Conservation (phyloP, 2,113 vertebrate species). For the Gavialis gangeticus region DNA sequence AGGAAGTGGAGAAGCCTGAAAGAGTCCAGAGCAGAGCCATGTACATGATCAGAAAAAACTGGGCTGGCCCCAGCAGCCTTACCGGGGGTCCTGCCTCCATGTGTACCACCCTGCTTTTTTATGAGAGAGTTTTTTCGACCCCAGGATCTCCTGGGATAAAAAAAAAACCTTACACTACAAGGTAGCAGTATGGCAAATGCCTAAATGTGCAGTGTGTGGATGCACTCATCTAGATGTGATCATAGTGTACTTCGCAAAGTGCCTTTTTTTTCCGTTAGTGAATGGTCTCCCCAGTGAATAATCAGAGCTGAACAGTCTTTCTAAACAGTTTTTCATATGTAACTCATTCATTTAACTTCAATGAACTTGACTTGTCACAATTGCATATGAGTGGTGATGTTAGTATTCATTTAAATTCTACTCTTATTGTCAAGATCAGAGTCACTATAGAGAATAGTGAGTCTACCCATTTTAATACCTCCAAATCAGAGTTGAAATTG, state of each 20-base stretch:
- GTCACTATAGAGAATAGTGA: not conserved
- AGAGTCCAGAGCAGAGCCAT: no score
- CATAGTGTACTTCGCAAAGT: not conserved
- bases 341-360: not conserved
- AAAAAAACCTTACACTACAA: no score
- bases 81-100: no score
- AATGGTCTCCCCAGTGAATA: not conserved
- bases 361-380: not conserved
- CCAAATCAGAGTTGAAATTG: not conserved
- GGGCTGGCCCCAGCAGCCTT: no score
- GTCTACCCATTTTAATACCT: not conserved
- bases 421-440: not conserved
- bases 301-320: accelerated
- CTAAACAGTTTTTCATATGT: not conserved
- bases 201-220: no score
- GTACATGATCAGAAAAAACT: no score
- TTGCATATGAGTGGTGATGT: not conserved
- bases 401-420: not conserved
- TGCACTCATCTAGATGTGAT: not conserved
- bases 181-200: not conserved
- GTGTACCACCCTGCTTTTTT: no score
- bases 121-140: no score
- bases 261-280: not conserved
- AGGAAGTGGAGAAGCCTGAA: no score
- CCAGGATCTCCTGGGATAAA: no score